These are phyloP conservation scores for Hippocampus zosterae DNA, from an alignment of 2,113 vertebrate genomes.

Conservation along the genomic window DNA sequence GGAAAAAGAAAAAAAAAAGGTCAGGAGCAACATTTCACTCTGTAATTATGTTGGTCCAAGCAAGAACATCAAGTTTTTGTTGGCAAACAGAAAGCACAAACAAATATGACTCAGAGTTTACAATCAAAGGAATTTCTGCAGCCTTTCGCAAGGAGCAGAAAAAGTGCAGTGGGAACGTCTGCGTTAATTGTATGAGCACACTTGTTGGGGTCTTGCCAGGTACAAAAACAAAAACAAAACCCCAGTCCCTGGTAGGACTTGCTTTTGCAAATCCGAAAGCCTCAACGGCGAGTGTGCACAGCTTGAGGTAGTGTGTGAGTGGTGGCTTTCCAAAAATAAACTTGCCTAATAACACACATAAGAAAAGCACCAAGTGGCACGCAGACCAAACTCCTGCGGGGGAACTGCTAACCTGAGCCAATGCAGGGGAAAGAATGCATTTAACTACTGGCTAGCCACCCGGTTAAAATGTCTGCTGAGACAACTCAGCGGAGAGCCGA, in stretches of 20 bases:
- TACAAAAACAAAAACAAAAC: too few relatives aligned
- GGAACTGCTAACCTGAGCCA: too few relatives aligned
- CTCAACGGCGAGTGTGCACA: too few relatives aligned
- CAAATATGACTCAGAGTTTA: constrained; percentile 28
- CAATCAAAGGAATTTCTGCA: constrained; percentile 12
- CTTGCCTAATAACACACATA: too few relatives aligned
- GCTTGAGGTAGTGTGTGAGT: too few relatives aligned
- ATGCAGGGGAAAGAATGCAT: not conserved
- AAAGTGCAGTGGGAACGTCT: constrained; percentile 34
- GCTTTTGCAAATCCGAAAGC: too few relatives aligned
- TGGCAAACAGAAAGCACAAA: constrained; percentile 23
- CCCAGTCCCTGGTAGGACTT: too few relatives aligned
- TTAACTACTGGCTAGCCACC: not conserved
- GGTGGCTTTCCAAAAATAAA: too few relatives aligned
- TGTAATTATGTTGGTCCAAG: constrained; percentile 39
- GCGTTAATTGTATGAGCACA: constrained; percentile 15
- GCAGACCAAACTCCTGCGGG: too few relatives aligned
- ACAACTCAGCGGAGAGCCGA: not conserved
- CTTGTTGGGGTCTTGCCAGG: too few relatives aligned
- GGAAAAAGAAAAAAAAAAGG: constrained; percentile 6
- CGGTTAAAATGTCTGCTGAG: not conserved
- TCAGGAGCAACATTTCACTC: constrained; percentile 24
- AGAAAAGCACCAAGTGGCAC: too few relatives aligned
- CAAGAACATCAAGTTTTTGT: constrained; percentile 9
- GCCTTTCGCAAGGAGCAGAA: not conserved